Base-by-base conservation (phyloP, 1,140 invertebrate genomes). In the Bombus difficillimus region DNA sequence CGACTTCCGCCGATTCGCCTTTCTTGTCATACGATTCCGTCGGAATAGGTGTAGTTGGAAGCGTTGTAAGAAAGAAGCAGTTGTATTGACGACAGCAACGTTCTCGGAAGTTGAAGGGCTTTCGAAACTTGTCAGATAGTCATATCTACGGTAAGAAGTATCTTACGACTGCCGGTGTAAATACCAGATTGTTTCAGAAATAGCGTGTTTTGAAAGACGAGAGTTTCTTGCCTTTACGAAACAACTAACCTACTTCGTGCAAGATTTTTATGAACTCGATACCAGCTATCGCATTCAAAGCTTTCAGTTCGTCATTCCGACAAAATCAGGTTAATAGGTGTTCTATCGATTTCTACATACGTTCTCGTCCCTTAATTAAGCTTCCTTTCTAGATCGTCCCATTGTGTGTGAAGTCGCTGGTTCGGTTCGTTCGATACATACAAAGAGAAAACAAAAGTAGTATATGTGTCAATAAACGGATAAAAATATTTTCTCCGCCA, bases 61-160 rank as follows among this genome's bases (percentile, higher is more conserved):
- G 37, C 43, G 66, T 0, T 28, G 18, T n/a, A 37, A 18, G 47
- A 34, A 77, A 53, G 34, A 76, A 83, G 28, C 13, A 22, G 37
- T 34, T n/a, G 12, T 32, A n/a, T 71, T 0, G 37, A 28, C 47
- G 43, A 59, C 47, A 83, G 62, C 10, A 34, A 25, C n/a, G 39
- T 82, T 62, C 39, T 41, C 39, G 47, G 82, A 68, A 78, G 64
- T 78, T 78, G 37, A 12, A 78, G 66, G 34, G 82, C 82, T 78
- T 59, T 78, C 47, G n/a, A 37, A 83, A 84, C 64, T 84, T 79
- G 76, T 78, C 66, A 78, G 78, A 84, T 84, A 71, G 82, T 47
- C 28, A 37, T 78, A 62, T 66, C 71, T 47, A 6, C 64, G 22
- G 64, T 39, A 69, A 37, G 34, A 57, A 78, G n/a, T 68, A 12